Conservation (phyloP, 2,888 invertebrate species). For the Keiferia lycopersicella region DNA sequence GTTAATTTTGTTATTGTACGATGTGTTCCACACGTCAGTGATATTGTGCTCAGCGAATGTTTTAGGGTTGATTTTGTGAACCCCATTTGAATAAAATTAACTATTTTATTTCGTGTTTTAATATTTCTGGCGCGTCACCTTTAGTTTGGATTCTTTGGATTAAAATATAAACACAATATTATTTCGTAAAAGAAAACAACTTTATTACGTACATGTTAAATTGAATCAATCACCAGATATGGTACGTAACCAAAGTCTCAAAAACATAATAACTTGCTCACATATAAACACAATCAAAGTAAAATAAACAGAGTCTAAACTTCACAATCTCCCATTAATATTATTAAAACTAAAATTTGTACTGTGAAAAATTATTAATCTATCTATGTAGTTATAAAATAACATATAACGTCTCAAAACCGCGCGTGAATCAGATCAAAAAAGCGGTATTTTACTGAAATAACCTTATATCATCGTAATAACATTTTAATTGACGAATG, state of each 20-base stretch:
- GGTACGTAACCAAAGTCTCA: slow-evolving; percentile 12
- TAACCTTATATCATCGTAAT: neutral
- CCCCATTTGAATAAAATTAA: slow-evolving; percentile 51
- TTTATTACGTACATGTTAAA: neutral
- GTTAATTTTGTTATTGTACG: slow-evolving; percentile 48
- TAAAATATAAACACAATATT: neutral
- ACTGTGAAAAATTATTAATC: neutral
- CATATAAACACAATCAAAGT: slow-evolving; percentile 6
- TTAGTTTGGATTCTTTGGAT: neutral
- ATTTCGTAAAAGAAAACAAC: neutral
- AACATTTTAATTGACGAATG: neutral
- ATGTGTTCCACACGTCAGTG: slow-evolving; percentile 62
- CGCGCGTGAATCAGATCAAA: neutral
- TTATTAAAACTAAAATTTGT: slow-evolving; percentile 5
- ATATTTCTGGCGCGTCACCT: neutral
- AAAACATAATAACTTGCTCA: neutral
- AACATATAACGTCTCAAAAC: neutral
- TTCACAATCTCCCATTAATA: neutral
- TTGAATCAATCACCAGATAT: neutral
- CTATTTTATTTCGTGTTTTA: slow-evolving; percentile 34
- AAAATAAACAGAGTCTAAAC: neutral
- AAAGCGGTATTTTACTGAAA: neutral
- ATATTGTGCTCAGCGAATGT: slow-evolving; percentile 70
- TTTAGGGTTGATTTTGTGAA: slow-evolving; percentile 45
- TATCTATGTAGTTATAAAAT: neutral